phyloP scores from a whole-genome alignment of 2,113 vertebrate species.

The Anoura caudifer region DNA sequence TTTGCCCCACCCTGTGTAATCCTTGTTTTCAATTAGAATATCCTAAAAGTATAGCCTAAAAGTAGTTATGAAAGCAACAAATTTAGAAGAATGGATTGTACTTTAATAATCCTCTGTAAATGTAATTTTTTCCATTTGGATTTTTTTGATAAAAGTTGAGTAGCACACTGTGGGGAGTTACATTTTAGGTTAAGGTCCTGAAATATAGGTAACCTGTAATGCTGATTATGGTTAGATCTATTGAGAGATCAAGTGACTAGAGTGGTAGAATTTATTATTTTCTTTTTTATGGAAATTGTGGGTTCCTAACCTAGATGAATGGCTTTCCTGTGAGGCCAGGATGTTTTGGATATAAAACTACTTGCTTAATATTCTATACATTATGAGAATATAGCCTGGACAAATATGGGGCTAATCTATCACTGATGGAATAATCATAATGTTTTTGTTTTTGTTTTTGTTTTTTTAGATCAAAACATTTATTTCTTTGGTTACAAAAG shows the following conservation, averaged over 20 bases:
- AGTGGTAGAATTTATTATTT: background rate
- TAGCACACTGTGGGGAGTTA: background rate
- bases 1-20: too few relatives aligned
- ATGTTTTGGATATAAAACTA: background rate
- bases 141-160: background rate
- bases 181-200: background rate
- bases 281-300: background rate
- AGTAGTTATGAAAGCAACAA: background rate
- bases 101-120: background rate
- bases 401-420: background rate
- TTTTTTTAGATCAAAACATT: slow-evolving; percentile 66
- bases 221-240: background rate
- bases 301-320: background rate
- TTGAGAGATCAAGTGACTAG: background rate
- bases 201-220: background rate
- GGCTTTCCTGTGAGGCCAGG: background rate
- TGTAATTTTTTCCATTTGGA: background rate
- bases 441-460: too few relatives aligned
- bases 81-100: background rate
- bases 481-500: slow-evolving; percentile 65
- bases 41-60: background rate
- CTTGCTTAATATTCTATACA: background rate
- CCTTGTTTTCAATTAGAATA: too few relatives aligned
- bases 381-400: background rate
- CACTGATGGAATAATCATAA: background rate